Base-by-base conservation (phyloP, 2,113 vertebrate species). In the Oncorhynchus kisutch region DNA sequence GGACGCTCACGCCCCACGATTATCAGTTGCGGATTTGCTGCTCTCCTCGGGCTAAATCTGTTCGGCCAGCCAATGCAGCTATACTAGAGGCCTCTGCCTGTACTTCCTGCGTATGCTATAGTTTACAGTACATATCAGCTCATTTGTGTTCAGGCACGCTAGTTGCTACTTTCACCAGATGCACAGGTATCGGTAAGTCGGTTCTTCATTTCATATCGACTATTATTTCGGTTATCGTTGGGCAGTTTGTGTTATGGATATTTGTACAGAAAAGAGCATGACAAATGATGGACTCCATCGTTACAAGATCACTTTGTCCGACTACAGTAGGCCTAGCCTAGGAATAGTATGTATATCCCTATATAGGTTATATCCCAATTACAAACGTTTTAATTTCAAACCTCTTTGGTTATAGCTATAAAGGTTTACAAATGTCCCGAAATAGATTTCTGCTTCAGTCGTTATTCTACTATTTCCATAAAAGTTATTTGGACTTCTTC, bases 21-120 rank as follows among this genome's bases (percentile, higher is more conserved):
- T 54, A 72, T 72, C 82, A 16, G 67, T 83, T 85, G n/a, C 57
- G 78, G 66, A 79, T 83, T 69, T 72, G 72, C 66, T 79, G 65
- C 73, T 82, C 74, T 69, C 45, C 66, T 48, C 81, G 82, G 79
- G 73, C 75, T 80, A 59, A 79, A 74, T 24, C 84, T 71, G 73
- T 8, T 78, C 76, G 66, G 62, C 11, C 70, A 68, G 73, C 76
- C 67, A 14, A 72, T 31, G 73, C 77, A 73, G 71, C 72, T 66
- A 54, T 54, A 54, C 68, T 54, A 66, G 60, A 18, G 76, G 76
- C 78, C 71, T 79, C 31, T 54, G 68, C 45, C 70, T 72, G 29
- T 24, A 89, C 86, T 91, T 90, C 86, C 89, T 87, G 81, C 57
- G 48, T 67, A 59, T 73, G 67, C 67, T 22, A 20, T 39, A 88